A percentile compares a stretch with the other conserved stretches of the same genome.
Conservation (phyloP, 2,888 invertebrate species). For the Lithophane leautieri region DNA sequence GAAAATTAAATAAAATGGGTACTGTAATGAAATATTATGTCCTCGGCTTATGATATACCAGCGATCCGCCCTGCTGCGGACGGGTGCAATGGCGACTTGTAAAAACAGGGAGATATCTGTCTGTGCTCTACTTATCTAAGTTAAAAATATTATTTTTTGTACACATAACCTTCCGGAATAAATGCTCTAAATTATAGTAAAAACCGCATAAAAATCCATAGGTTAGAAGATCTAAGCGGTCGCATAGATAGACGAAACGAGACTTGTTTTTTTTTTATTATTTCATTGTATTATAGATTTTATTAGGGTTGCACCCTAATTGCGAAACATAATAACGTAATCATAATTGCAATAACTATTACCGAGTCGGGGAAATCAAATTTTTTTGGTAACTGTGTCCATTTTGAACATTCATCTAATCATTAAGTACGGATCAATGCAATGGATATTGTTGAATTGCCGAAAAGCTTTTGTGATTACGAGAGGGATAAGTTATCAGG, state of each 20-base stretch:
- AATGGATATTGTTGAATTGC: background rate
- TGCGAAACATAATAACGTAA: background rate
- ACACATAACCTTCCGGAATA: background rate
- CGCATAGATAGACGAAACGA: too few relatives aligned
- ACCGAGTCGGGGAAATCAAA: background rate
- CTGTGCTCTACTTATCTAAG: too few relatives aligned
- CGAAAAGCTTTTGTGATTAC: constrained; percentile 4
- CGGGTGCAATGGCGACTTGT: background rate
- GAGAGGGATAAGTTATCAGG: constrained; percentile 19
- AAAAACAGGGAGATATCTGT: background rate
- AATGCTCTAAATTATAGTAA: background rate
- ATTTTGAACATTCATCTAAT: background rate
- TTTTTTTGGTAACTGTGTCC: background rate
- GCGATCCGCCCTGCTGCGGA: background rate
- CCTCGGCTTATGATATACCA: background rate
- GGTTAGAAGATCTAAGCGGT: background rate
- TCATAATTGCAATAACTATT: background rate
- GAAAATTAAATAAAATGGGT: constrained; percentile 32
- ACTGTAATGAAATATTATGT: constrained; percentile 5
- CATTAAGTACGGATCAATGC: background rate
- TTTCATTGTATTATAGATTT: background rate
- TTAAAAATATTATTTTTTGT: background rate
- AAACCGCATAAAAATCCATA: background rate
- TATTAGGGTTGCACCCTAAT: background rate
- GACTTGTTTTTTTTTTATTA: background rate